Base-by-base conservation (phyloP, 2,797 vertebrate species). In the Coendou prehensilis region DNA sequence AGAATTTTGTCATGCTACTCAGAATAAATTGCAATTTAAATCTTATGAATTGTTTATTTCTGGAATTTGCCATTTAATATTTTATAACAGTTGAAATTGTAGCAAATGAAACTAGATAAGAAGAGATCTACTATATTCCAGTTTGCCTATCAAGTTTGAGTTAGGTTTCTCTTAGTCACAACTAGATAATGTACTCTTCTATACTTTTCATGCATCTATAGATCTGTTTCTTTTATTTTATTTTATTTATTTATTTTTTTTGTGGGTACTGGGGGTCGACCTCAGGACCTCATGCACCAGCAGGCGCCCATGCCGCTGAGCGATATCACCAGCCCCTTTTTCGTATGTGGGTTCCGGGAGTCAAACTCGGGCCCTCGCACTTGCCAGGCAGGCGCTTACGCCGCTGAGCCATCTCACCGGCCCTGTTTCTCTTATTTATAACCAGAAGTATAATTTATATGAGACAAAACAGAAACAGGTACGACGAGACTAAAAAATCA, bases 391-490 rank as follows among this genome's bases (percentile, higher is more conserved):
- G 37, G 37, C 37, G 37, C 37, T 41, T 41, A 41, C 37, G 37
- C 37, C 37, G 37, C 37, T 41, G 37, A 41, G 37, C 37, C 37
- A 41, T 41, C 37, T 41, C 2, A 41, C 37, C 37, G 37, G 37
- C 37, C 37, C 37, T 41, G 37, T 41, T 41, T 41, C 37, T 41
- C 37, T 41, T 41, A 41, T 41, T 41, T 41, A 80, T 28, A 89
- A 75, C 11, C 37, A 11, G 61, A 69, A 79, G 4, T 10, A 9
- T n/a, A 3, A 8, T 45, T 45, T 57, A 33, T 54, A 28, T 9
- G 64, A 93, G 57, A 50, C n/a, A 92, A 86, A 91, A 80, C 14
- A 91, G 83, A 87, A 84, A 89, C 54, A 63, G 23, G 11, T 73
- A 64, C 23, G 76, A 15, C 28, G 47, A 71, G 28, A 93, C 37